These are phyloP conservation scores for Propsilocerus akamusi DNA, from an alignment of 1,140 invertebrate species.

Conservation along the genomic window DNA sequence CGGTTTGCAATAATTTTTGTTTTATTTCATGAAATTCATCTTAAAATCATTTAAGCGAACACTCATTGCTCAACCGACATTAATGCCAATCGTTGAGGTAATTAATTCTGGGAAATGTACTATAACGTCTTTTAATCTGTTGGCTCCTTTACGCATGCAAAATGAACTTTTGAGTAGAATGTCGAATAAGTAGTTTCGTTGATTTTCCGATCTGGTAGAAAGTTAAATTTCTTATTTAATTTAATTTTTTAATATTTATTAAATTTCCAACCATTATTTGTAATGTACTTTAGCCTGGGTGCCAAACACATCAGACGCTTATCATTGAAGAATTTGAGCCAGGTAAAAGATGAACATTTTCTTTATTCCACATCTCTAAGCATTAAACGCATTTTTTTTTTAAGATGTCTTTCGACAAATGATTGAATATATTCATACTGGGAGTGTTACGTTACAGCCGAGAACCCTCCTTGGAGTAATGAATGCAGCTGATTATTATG, in stretches of 20 bases:
- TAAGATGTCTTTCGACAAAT: slow-evolving; percentile 74
- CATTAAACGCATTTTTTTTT: background rate
- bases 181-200: too few species aligned
- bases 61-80: background rate
- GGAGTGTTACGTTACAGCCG: slow-evolving; percentile 80
- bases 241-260: too few species aligned
- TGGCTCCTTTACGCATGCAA: too few species aligned
- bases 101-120: too few species aligned
- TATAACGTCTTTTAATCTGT: too few species aligned
- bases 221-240: too few species aligned
- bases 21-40: too few species aligned
- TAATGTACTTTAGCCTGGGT: slow-evolving; percentile 38
- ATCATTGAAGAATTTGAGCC: slow-evolving; percentile 92
- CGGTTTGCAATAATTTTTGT: background rate
- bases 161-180: too few species aligned
- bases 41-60: background rate
- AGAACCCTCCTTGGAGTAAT: slow-evolving; percentile 84
- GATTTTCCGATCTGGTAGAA: too few species aligned
- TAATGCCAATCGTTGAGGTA: slow-evolving; percentile 1
- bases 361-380: background rate
- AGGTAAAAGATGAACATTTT: slow-evolving; percentile 34
- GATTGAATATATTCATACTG: slow-evolving; percentile 92
- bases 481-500: slow-evolving; percentile 91
- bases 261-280: too few species aligned
- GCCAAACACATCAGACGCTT: slow-evolving; percentile 79